Evolutionary conservation across 1,140 invertebrate genomes (phyloP).

Genomic region (Planococcus citri): DNA sequence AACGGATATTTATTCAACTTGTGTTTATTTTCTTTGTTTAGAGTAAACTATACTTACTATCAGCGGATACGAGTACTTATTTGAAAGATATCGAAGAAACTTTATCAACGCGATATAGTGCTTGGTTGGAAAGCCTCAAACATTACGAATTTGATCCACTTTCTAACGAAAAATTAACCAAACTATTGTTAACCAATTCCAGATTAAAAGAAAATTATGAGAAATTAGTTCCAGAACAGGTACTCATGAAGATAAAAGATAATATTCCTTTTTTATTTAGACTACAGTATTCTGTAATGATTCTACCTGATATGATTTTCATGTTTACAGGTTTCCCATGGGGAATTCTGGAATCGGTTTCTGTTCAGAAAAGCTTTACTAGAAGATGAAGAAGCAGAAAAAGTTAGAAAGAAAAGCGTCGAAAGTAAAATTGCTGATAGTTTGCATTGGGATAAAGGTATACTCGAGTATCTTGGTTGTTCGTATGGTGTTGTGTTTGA

Average conservation of each 20-base stretch:
- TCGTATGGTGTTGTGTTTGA: slow-evolving; percentile 20
- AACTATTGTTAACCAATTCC: slow-evolving; percentile 27
- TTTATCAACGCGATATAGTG: slow-evolving; percentile 34
- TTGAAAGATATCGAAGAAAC: slow-evolving; percentile 34
- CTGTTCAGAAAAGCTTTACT: slow-evolving; percentile 31
- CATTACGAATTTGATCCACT: slow-evolving; percentile 36
- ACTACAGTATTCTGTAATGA: not conserved
- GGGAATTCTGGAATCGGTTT: slow-evolving; percentile 31
- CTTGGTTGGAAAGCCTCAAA: slow-evolving; percentile 38
- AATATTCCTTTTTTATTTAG: not conserved
- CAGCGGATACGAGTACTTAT: slow-evolving; percentile 36
- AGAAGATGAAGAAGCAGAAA: slow-evolving; percentile 31
- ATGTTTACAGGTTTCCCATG: slow-evolving; percentile 30
- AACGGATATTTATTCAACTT: not conserved
- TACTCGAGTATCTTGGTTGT: too few species aligned
- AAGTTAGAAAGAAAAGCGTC: slow-evolving; percentile 26
- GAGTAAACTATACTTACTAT: slow-evolving; percentile 33
- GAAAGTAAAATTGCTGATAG: slow-evolving; percentile 28
- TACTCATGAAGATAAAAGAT: slow-evolving; percentile 21
- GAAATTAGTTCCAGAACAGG: slow-evolving; percentile 28
- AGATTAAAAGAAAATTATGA: slow-evolving; percentile 29
- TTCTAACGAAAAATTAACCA: slow-evolving; percentile 32
- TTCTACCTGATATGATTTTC: not conserved
- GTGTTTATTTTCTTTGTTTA: slow-evolving; percentile 23
- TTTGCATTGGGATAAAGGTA: slow-evolving; percentile 30